Conservation (phyloP, 2,113 vertebrate genomes). For the Cyphomyrus plagiostoma region DNA sequence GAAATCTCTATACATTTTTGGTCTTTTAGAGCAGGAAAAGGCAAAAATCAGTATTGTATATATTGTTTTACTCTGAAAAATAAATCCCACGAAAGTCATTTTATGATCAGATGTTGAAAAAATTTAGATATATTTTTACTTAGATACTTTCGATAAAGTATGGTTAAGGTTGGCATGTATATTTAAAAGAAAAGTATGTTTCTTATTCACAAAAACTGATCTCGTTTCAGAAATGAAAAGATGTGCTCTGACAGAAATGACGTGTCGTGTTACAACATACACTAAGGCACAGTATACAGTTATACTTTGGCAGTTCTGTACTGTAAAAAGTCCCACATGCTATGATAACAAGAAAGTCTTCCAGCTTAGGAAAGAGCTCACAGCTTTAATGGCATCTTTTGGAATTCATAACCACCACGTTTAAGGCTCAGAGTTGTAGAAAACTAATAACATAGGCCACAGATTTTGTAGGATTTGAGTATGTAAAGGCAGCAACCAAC, state of each 20-base stretch:
- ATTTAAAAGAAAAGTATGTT: constrained; percentile 24
- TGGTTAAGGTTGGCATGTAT: constrained; percentile 34
- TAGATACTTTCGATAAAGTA: constrained; percentile 24
- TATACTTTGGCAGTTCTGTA: constrained; percentile 94
- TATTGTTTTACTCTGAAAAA: constrained; percentile 35
- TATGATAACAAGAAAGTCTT: constrained; percentile 73
- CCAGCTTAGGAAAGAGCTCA: constrained; percentile 86
- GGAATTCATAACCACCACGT: constrained; percentile 71
- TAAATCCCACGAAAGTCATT: constrained; percentile 10
- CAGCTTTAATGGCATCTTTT: constrained; percentile 86
- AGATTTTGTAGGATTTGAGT: constrained; percentile 41
- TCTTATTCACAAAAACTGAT: neutral
- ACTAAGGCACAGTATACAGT: constrained; percentile 96
- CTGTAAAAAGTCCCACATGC: constrained; percentile 72
- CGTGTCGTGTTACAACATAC: constrained; percentile 52
- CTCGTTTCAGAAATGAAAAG: constrained; percentile 21
- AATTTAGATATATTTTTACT: neutral
- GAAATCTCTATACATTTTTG: constrained; percentile 69
- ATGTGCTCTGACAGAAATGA: constrained; percentile 24
- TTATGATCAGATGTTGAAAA: constrained; percentile 4
- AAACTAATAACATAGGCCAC: constrained; percentile 52
- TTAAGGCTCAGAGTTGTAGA: constrained; percentile 76
- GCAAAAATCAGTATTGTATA: constrained; percentile 63
- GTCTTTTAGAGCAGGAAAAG: constrained; percentile 74
- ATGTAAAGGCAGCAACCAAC: constrained; percentile 49